phyloP scores from a whole-genome alignment of 2,797 vertebrate species.

The Pseudotriccus pelzelni region DNA sequence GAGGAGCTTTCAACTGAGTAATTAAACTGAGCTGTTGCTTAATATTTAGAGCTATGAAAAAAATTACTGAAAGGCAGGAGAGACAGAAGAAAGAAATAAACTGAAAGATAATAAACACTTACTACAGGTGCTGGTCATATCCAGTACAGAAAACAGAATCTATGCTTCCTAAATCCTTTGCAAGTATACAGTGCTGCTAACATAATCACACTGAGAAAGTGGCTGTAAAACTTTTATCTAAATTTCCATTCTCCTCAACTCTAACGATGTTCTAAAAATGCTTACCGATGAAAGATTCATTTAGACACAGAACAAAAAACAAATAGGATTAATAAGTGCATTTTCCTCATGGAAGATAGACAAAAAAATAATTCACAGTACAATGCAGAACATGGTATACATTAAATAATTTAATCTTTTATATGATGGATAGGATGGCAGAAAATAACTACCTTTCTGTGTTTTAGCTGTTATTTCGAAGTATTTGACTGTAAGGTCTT shows the following conservation, averaged over 20 bases:
- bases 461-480: constrained; percentile 95
- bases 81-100: not conserved
- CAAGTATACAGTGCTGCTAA: not conserved
- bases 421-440: not conserved
- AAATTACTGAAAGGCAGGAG: not conserved
- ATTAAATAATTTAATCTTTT: not conserved
- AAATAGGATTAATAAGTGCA: not conserved
- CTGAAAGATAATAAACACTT: not conserved
- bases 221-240: not conserved
- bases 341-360: not conserved
- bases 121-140: not conserved
- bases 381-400: not conserved
- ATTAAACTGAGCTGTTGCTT: not conserved
- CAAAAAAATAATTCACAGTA: not conserved
- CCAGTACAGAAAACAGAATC: not conserved
- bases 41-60: not conserved
- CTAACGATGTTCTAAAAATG: not conserved
- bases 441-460: constrained; percentile 86
- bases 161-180: not conserved
- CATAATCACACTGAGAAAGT: not conserved
- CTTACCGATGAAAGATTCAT: not conserved
- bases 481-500: constrained; percentile 96
- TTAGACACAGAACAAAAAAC: not conserved
- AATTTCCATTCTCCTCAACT: not conserved
- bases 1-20: not conserved